Evolutionary conservation across 2,113 vertebrate genomes (phyloP).

Genomic region (Stigmatopora nigra): DNA sequence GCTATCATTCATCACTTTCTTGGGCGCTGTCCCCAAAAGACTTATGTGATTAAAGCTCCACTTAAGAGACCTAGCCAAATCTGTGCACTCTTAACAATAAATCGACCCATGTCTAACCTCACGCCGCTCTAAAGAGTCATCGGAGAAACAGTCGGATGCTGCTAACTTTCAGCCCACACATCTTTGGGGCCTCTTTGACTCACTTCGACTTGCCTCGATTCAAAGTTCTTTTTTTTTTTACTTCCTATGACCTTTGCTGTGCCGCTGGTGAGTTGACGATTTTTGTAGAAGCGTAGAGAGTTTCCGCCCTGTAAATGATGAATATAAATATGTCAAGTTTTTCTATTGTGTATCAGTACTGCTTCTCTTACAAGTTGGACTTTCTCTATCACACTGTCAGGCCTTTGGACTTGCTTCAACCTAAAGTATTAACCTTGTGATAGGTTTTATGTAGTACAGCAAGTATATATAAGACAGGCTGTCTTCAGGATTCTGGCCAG

Average conservation of each 20-base stretch:
- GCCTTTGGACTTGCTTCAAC: not conserved
- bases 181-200: constrained; percentile 1
- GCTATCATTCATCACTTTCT: constrained; percentile 8
- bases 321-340: not conserved
- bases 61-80: constrained; percentile 1
- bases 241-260: not conserved
- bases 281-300: not conserved
- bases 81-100: constrained; percentile 4
- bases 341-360: not conserved
- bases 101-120: constrained; percentile 1
- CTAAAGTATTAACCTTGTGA: not conserved
- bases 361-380: not conserved
- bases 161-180: constrained; percentile 2
- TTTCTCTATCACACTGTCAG: not conserved
- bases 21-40: constrained; percentile 7
- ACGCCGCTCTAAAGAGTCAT: constrained; percentile 1
- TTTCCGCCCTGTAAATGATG: not conserved
- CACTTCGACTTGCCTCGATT: not conserved
- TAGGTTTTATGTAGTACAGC: not conserved
- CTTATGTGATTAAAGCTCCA: constrained; percentile 5
- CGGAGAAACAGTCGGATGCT: not conserved
- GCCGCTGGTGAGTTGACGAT: not conserved
- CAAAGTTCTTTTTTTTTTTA: not conserved
- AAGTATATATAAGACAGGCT: not conserved
- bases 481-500: not conserved